Conservation (phyloP, 2,113 vertebrate genomes). For the Menura novaehollandiae region DNA sequence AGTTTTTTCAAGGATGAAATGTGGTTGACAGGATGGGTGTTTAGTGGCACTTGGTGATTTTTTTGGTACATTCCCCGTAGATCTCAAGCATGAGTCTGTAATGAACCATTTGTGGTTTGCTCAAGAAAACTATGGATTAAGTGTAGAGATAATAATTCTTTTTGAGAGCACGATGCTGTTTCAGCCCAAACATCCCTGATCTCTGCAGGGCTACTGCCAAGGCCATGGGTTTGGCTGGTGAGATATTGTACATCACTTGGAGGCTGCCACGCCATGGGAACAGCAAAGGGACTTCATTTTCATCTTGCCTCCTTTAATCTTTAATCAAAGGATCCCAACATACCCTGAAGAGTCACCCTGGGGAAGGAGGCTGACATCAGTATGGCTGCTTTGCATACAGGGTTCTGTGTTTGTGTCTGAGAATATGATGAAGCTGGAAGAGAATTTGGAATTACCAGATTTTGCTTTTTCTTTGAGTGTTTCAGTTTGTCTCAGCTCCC, state of each 20-base stretch:
- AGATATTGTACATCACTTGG: neutral
- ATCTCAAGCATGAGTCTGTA: neutral
- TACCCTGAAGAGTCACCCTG: neutral
- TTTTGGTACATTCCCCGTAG: rapidly evolving
- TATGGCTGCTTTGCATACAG: neutral
- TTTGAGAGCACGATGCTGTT: neutral
- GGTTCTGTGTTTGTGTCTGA: neutral
- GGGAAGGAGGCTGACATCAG: neutral
- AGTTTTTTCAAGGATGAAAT: neutral
- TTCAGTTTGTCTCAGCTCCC: neutral
- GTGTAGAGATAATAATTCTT: neutral
- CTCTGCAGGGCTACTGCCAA: neutral
- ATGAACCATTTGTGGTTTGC: neutral
- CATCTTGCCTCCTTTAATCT: neutral
- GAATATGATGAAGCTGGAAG: neutral
- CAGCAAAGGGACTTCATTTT: neutral
- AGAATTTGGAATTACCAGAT: neutral
- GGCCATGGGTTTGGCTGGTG: neutral
- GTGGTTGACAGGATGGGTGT: neutral
- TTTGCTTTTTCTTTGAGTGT: neutral
- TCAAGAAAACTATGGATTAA: neutral
- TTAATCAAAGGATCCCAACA: neutral
- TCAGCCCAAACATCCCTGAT: neutral
- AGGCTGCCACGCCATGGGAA: neutral
- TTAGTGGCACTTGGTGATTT: neutral